Evolutionary conservation across 2,797 vertebrate genomes (phyloP).

Genomic region (Schizopygopsis pylzovi): DNA sequence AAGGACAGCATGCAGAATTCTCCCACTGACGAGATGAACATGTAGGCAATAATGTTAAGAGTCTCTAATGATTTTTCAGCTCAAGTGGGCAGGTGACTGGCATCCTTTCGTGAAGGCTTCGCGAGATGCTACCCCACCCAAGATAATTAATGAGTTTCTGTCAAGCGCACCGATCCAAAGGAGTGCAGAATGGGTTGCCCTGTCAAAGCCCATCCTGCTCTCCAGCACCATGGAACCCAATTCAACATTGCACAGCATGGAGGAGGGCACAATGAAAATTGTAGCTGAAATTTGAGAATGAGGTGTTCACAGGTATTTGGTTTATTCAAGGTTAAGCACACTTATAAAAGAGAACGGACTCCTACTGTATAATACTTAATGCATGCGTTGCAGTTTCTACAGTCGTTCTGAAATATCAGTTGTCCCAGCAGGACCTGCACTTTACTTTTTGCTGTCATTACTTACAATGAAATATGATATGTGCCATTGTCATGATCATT

Average conservation of each 20-base stretch:
- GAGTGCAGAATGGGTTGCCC: conserved; percentile 51
- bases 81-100: conserved; percentile 72
- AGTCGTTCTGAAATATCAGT: conserved; percentile 7
- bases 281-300: background rate
- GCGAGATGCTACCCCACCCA: conserved; percentile 52
- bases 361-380: background rate
- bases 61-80: conserved; percentile 69
- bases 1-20: conserved; percentile 60
- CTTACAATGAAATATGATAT: conserved; percentile 47
- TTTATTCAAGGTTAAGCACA: conserved; percentile 23
- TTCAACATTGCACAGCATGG: conserved; percentile 9
- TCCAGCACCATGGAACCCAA: conserved; percentile 40
- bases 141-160: conserved; percentile 75
- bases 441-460: conserved; percentile 42
- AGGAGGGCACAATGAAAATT: conserved; percentile 12
- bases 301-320: conserved; percentile 25
- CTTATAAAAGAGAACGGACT: background rate
- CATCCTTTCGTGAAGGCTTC: conserved; percentile 61
- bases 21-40: conserved; percentile 62
- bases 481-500: conserved; percentile 42
- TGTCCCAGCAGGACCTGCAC: conserved; percentile 23
- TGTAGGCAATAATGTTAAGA: conserved; percentile 51
- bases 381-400: background rate
- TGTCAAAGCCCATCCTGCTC: conserved; percentile 65
- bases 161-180: conserved; percentile 62